phyloP scores from a whole-genome alignment of 2,113 vertebrate genomes.

The Dunckerocampus dactyliophorus region DNA sequence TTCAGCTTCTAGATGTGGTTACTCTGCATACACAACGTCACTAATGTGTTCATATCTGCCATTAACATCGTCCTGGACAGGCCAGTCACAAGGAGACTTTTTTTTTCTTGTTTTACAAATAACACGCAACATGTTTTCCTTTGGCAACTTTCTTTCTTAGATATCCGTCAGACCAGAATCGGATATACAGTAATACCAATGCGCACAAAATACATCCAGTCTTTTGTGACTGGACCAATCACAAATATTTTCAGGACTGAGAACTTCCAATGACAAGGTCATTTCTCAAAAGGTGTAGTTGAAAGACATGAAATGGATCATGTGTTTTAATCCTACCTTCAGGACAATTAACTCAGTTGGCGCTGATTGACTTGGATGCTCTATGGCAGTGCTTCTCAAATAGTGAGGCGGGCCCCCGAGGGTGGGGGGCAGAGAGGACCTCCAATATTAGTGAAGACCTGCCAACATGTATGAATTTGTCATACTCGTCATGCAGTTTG shows the following conservation, averaged over 20 bases:
- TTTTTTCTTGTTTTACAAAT: background rate
- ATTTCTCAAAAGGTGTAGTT: conserved; percentile 19
- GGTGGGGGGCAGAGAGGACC: too few species aligned
- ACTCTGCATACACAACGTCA: background rate
- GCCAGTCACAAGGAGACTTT: background rate
- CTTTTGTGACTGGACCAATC: conserved; percentile 3
- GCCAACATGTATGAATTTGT: too few species aligned
- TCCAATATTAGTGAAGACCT: too few species aligned
- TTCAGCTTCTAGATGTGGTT: background rate
- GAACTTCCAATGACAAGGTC: background rate
- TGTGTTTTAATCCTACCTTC: conserved; percentile 48
- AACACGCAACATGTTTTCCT: background rate
- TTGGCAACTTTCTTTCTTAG: background rate
- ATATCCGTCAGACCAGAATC: background rate
- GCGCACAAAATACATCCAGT: background rate
- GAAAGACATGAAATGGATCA: conserved; percentile 51
- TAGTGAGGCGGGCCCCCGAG: too few species aligned
- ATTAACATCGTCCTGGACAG: background rate
- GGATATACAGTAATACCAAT: background rate
- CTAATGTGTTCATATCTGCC: background rate
- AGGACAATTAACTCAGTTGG: conserved; percentile 48
- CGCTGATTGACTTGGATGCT: conserved; percentile 53
- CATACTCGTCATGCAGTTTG: too few species aligned
- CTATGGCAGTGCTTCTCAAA: too few species aligned
- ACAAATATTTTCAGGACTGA: conserved; percentile 13